Evolutionary conservation across 2,797 vertebrate species (phyloP).

Genomic region (Tangara arthus): DNA sequence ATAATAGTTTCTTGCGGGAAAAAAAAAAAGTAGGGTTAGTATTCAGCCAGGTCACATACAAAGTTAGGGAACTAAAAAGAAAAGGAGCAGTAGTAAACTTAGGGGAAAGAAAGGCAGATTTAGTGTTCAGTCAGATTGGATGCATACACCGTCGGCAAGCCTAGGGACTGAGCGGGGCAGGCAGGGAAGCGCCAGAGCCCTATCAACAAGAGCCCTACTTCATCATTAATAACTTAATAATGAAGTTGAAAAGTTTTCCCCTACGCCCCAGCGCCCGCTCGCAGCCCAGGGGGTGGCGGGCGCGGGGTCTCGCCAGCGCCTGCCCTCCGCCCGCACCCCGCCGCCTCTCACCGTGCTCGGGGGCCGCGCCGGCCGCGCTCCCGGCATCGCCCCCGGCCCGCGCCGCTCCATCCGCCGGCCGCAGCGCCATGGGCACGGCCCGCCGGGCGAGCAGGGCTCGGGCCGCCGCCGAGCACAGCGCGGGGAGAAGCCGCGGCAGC

Average conservation of each 20-base stretch:
- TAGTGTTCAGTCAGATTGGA: background rate
- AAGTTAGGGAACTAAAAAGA: background rate
- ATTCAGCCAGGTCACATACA: background rate
- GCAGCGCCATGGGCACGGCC: background rate
- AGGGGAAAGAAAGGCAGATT: rapidly evolving
- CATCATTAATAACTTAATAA: background rate
- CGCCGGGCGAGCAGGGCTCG: background rate
- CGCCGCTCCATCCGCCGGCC: background rate
- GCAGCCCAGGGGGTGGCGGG: background rate
- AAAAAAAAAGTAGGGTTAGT: rapidly evolving
- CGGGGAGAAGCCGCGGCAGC: background rate
- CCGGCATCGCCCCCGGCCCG: background rate
- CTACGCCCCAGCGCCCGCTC: background rate
- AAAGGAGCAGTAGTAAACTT: background rate
- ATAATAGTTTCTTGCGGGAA: background rate
- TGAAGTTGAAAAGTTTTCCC: rapidly evolving
- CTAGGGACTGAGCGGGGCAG: background rate
- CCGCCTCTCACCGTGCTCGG: background rate
- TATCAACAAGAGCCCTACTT: too few species aligned
- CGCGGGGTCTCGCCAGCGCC: background rate
- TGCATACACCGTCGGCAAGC: background rate
- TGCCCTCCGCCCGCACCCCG: too few species aligned
- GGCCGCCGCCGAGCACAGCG: background rate
- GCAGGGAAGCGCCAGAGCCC: background rate
- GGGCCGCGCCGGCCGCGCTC: background rate